These are phyloP conservation scores for Eucera pruinosa DNA, from an alignment of 2,888 invertebrate species.

Conservation along the genomic window DNA sequence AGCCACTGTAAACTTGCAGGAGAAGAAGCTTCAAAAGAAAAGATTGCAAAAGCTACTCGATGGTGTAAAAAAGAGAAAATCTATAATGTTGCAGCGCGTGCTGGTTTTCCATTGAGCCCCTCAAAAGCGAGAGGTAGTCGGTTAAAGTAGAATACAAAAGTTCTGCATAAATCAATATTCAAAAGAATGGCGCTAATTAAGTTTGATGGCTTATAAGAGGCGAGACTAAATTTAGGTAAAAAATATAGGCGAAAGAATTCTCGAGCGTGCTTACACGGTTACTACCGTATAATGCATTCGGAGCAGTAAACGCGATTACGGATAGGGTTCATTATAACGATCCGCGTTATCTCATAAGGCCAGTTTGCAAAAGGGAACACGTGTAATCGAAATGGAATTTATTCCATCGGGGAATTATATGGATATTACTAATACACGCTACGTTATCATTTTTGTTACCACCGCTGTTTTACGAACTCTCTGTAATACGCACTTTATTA, in stretches of 20 bases:
- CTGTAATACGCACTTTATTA: conserved; percentile 31
- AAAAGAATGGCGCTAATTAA: not conserved
- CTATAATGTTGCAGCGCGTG: no score
- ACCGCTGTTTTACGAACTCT: conserved; percentile 23
- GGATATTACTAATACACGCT: conserved; percentile 16
- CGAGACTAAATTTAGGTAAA: not conserved
- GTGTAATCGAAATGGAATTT: conserved; percentile 53
- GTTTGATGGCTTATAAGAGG: not conserved
- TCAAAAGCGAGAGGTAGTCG: not conserved
- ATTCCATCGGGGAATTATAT: conserved; percentile 49
- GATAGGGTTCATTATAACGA: conserved; percentile 21
- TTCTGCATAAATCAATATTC: not conserved
- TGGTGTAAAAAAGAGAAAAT: no score
- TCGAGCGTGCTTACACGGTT: not conserved
- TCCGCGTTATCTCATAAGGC: conserved; percentile 52
- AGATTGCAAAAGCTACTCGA: no score
- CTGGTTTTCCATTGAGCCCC: no score
- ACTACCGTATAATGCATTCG: not conserved
- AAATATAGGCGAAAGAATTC: not conserved
- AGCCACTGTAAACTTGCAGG: no score
- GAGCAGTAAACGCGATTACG: conserved; percentile 1
- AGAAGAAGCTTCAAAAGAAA: no score
- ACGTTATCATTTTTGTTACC: no score
- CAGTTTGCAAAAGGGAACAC: conserved; percentile 53
- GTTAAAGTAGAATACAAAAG: not conserved